Base-by-base conservation (phyloP, 2,797 vertebrate species). In the Orientallactaga sibirica region DNA sequence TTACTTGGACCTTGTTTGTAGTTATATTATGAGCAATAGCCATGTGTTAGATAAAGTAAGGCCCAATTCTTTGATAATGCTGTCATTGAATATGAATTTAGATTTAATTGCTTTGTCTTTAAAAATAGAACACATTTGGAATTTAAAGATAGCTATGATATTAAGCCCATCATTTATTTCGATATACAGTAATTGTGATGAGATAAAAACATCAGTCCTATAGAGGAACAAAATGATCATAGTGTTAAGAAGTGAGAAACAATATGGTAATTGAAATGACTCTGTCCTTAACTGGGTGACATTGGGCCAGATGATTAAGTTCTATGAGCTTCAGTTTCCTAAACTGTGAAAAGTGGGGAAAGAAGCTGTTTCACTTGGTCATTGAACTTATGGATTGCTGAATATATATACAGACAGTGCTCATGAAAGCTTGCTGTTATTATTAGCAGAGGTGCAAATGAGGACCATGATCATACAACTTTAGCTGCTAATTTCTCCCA, bases 1-100 rank as follows among this genome's bases (percentile, higher is more conserved):
- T 93, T 89, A 84, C 88, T 68, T 89, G 86, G 33, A 78, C 70
- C 80, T 90, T 92, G 92, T 93, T 78, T 90, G 88, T 81, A 82
- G 81, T 94, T 96, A 74, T 20, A 83, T 25, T 86, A 73, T 74
- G 76, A 90, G 92, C 64, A 91, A 85, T 64, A 80, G 52, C 52
- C 55, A 88, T 92, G 88, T 88, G 66, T 77, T 87, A 89, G 76
- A 52, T 91, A 64, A 88, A 86, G 81, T 73, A 79, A 91, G 77
- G 89, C 88, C 25, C 55, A 70, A 43, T 89, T 64, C 76, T 94
- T 78, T 93, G 83, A 83, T 67, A 85, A 95, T 37, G 24, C 48
- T 77, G 41, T 61, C 87, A 66, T 52, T 94, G 79, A 84, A 86
- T 87, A 94, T 76, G 55, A 90, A 92, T 75, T 85, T 22, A 90